A percentile compares a stretch with the other conserved stretches of the same genome.
Conservation (phyloP, 2,113 vertebrate species). For the human region GRCh38 chr6:24866501-24867000, state of each 20-base stretch:
- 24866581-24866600: not conserved
- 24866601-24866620: not conserved
- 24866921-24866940: not conserved
- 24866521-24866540: not conserved
- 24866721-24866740: not conserved
- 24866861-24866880: not conserved
- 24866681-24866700: not conserved
- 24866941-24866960: not conserved
- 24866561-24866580: not conserved
- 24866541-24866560: not conserved
- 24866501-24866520: not conserved
- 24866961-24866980: not conserved
- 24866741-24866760: not conserved
- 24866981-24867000: not conserved
- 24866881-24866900: not conserved
- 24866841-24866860: not conserved
- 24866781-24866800: not conserved
- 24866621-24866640: not conserved
- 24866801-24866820: not conserved
- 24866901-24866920: not conserved
- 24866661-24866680: not conserved
- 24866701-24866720: not conserved
- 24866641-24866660: not conserved
- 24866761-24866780: not conserved
- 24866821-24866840: not conserved